Conservation (phyloP, 2,113 vertebrate genomes). For the Heliornis fulica region DNA sequence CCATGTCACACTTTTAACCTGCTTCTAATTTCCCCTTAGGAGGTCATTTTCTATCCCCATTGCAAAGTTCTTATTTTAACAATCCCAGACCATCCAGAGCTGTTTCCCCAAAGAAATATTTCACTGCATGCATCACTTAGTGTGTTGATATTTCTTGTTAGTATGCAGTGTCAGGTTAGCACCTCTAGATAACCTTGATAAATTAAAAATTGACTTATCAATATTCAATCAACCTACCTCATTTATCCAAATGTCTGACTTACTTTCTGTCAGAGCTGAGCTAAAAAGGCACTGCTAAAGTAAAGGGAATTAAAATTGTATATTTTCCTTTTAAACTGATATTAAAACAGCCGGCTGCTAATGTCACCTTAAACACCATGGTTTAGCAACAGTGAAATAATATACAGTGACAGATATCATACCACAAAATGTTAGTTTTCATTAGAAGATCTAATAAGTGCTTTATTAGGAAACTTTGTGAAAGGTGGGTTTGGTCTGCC, state of each 20-base stretch:
- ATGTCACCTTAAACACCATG: background rate
- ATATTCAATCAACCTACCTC: conserved; percentile 55
- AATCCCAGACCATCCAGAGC: background rate
- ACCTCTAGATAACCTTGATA: conserved; percentile 61
- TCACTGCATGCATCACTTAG: background rate
- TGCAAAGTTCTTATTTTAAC: background rate
- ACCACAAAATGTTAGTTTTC: background rate
- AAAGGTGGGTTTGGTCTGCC: background rate
- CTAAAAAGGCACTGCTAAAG: conserved; percentile 1
- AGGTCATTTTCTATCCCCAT: background rate
- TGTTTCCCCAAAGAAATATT: background rate
- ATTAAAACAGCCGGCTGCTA: conserved; percentile 2
- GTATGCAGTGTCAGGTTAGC: background rate
- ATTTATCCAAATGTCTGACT: conserved; percentile 33
- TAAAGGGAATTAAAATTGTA: conserved; percentile 58
- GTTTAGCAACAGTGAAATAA: background rate
- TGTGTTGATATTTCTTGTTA: conserved; percentile 27
- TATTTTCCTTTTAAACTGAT: conserved; percentile 23
- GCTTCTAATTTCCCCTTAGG: background rate
- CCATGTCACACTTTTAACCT: background rate
- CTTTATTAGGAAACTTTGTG: background rate
- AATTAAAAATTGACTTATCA: conserved; percentile 67
- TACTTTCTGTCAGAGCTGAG: conserved; percentile 22
- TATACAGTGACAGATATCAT: background rate
- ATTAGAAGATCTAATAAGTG: background rate